phyloP scores from a whole-genome alignment of 1,140 invertebrate genomes.

The Ladona fulva region DNA sequence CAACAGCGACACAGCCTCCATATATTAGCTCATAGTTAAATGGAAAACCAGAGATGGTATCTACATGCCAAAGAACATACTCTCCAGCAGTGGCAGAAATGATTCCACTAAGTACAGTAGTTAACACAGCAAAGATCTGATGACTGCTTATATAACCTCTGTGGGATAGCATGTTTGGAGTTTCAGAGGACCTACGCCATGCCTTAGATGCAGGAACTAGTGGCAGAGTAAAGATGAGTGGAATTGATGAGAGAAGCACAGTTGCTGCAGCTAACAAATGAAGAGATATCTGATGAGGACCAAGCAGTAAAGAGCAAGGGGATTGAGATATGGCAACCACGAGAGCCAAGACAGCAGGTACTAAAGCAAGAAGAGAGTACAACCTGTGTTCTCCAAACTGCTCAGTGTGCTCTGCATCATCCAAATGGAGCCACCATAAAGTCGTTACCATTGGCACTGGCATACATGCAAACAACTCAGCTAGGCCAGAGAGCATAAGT shows the following conservation, averaged over 20 bases:
- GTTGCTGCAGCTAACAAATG: background rate
- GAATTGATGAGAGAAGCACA: background rate
- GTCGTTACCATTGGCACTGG: background rate
- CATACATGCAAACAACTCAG: conserved; percentile 6
- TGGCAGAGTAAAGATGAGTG: background rate
- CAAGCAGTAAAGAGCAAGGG: background rate
- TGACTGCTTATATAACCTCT: background rate
- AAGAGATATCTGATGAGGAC: background rate
- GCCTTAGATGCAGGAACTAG: background rate
- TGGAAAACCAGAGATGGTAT: background rate
- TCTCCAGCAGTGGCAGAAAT: background rate
- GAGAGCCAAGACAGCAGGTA: background rate
- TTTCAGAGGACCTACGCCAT: background rate
- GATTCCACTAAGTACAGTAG: background rate
- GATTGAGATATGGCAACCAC: background rate
- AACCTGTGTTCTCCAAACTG: conserved; percentile 7
- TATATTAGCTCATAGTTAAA: conserved; percentile 2
- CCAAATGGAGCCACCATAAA: conserved; percentile 12
- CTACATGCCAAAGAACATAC: conserved; percentile 12
- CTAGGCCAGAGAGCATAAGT: background rate
- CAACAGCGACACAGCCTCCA: background rate
- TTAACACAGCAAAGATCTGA: background rate
- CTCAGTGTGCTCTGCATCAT: conserved; percentile 13
- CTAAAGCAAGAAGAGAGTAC: background rate
- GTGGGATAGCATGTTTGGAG: background rate